Base-by-base conservation (phyloP, 2,888 invertebrate species). In the Acleris sparsana region DNA sequence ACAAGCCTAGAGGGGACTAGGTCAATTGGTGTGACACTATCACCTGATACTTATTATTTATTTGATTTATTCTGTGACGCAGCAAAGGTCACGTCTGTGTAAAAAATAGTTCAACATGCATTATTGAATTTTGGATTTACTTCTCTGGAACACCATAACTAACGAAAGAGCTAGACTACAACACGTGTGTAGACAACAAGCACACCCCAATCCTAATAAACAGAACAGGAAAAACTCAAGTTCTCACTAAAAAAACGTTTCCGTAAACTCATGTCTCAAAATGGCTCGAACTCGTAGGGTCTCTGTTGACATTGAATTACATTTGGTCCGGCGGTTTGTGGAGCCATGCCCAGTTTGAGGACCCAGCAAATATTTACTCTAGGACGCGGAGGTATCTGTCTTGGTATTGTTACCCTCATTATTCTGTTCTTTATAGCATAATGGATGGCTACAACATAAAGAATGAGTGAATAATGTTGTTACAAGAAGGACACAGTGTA, bases 291-390 rank as follows among this genome's bases (percentile, higher is more conserved):
- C 53, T 55, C 59, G 48, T 55, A 49, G 49, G 29, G 48, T 13
- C n/a, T 51, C 43, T 65, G 60, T 65, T 61, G 65, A 65, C 65
- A 61, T 61, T 61, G 55, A 65, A 61, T 65, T 65, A 65, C 44
- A 61, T 61, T 55, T 20, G 44, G 55, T 55, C 55, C 60, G 51
- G 55, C 46, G 60, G 65, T 56, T 65, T 61, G 51, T 17, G 49
- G 51, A 46, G 44, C 46, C 65, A 33, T 51, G 55, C 17, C 51
- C 51, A 59, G 59, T 18, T 20, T 48, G 22, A 59, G 63, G 59
- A 18, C 59, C 25, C 11, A 16, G 39, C 60, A 65, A 65, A 65
- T 61, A 65, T 65, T 65, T 65, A 56, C 65, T 43, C 44, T 61
- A 55, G 59, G 22, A 64, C 43, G 25, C 33, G 18, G 22, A 55